These are phyloP conservation scores for Pseudochirops corinnae DNA, from an alignment of 2,797 vertebrate species.

Conservation along the genomic window DNA sequence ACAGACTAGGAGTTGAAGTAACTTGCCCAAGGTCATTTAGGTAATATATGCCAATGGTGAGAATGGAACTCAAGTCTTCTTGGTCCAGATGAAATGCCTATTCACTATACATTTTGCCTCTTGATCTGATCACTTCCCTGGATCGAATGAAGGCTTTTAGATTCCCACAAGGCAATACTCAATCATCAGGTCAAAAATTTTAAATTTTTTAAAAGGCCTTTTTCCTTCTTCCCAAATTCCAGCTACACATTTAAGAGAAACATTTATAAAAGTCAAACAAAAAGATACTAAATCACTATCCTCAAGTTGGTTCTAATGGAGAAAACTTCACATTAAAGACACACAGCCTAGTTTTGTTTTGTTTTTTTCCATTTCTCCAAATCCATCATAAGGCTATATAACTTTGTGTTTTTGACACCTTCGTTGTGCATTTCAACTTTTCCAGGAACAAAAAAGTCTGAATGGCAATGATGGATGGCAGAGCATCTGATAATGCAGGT, in stretches of 20 bases:
- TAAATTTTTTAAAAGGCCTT: background rate
- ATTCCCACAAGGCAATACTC: background rate
- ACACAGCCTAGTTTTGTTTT: slow-evolving; percentile 48
- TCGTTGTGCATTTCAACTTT: slow-evolving; percentile 67
- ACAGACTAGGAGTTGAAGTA: background rate
- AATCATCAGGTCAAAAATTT: slow-evolving; percentile 5
- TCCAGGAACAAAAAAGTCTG: slow-evolving; percentile 48
- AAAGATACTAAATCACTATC: background rate
- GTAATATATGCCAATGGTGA: background rate
- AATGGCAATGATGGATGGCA: slow-evolving; percentile 70
- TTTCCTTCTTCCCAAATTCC: slow-evolving; percentile 42
- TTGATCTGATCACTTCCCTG: background rate
- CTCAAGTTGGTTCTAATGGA: slow-evolving; percentile 38
- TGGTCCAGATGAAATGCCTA: background rate
- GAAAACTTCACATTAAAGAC: slow-evolving; percentile 64
- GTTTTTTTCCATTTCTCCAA: slow-evolving; percentile 64
- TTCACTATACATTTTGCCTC: background rate
- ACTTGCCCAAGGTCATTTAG: background rate
- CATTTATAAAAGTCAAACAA: slow-evolving; percentile 54
- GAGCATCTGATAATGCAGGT: background rate
- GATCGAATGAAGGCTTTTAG: background rate
- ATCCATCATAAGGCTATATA: slow-evolving; percentile 55
- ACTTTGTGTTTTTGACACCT: slow-evolving; percentile 63
- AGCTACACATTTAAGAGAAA: slow-evolving; percentile 11
- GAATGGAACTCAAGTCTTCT: background rate